Percentiles rank a stretch among this genome's conserved stretches.
Conservation (phyloP, 2,113 vertebrate genomes). For the Malurus melanocephalus region DNA sequence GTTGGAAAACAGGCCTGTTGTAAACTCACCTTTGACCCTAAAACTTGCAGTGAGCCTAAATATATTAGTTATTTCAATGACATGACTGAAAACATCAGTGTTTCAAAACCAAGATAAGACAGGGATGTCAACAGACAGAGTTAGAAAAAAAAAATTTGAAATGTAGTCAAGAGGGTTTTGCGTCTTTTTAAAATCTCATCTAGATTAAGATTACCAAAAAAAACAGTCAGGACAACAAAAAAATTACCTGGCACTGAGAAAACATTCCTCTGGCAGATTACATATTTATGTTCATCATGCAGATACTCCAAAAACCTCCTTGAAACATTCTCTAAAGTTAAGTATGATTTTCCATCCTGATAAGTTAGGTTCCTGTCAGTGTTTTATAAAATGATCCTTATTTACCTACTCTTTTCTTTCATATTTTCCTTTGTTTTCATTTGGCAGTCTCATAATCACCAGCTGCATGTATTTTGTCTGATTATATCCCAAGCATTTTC, state of each 20-base stretch:
- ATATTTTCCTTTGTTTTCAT: background rate
- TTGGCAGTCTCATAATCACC: background rate
- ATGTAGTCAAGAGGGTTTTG: background rate
- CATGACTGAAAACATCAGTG: background rate
- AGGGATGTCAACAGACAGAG: background rate
- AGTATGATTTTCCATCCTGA: background rate
- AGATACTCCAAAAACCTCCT: background rate
- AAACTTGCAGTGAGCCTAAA: background rate
- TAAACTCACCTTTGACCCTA: background rate
- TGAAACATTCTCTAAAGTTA: background rate
- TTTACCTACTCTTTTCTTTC: background rate
- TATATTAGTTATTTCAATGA: background rate
- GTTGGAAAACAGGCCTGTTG: background rate
- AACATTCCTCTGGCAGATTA: conserved; percentile 18
- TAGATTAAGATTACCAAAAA: background rate
- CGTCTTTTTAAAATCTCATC: background rate
- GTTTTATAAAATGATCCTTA: background rate
- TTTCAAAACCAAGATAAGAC: background rate
- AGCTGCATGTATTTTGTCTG: background rate
- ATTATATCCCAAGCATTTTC: background rate
- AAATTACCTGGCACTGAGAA: background rate
- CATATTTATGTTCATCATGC: background rate
- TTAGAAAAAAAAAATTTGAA: background rate
- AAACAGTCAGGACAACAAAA: background rate
- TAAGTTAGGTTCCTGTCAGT: background rate